Base-by-base conservation (phyloP, 1,140 invertebrate species). In the Diorhabda elongata region DNA sequence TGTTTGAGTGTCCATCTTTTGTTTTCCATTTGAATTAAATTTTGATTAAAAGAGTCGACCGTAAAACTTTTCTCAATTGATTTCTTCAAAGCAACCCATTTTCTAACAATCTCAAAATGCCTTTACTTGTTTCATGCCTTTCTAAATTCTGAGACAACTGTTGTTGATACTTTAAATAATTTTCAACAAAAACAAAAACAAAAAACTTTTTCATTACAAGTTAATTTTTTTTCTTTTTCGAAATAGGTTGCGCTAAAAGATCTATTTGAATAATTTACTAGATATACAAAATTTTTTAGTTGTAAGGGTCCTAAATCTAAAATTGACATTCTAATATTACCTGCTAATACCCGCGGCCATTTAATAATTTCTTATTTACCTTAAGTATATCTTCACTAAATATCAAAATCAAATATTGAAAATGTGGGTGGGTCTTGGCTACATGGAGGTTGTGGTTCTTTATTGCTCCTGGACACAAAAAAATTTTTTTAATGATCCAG, bases 261-360 rank as follows among this genome's bases (percentile, higher is more conserved):
- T 62, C 61, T 62, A n/a, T 62, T 44, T 62, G n/a, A 62, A 62
- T 42, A 42, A 62, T 62, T 42, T 62, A 62, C 11, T 5, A 3
- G 3, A 62, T 62, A 62, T 6, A 62, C n/a, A 62, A 62, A 42
- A 62, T 62, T 62, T 62, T 62, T 62, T 26, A 62, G n/a, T 62
- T 62, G 61, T 42, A 62, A 2, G 52, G 61, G 61, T 6, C 61
- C 61, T 62, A 62, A 42, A 42, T 62, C 2, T 26, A 26, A 26
- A 26, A 26, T 26, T 26, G 26, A 26, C 26, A 26, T 26, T 26
- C 26, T 26, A 26, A 26, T 26, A 26, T 26, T 26, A 26, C 1
- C 26, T 26, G 26, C 26, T 26, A 26, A 26, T 26, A 26, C 26
- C 26, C 26, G 26, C 26, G 26, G 26, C 26, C 26, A 26, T 26